Conservation (phyloP, 2,113 vertebrate species). For the Callorhinus ursinus region DNA sequence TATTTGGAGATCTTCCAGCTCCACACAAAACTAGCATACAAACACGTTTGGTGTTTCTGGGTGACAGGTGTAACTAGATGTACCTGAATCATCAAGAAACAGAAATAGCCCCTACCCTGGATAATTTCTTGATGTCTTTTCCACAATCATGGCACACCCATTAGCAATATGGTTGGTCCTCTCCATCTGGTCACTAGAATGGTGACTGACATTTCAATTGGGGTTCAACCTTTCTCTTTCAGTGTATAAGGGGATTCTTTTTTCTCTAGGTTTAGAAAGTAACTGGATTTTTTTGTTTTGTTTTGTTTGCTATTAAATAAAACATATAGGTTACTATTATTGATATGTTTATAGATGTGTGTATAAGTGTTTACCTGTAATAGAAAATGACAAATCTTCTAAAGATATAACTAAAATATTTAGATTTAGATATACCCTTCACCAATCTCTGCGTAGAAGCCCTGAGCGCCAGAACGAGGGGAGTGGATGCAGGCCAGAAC, state of each 20-base stretch:
- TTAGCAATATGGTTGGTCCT: background rate
- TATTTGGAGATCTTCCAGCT: conserved; percentile 29
- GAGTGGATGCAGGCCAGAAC: background rate
- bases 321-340: background rate
- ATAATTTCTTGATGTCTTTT: conserved; percentile 8
- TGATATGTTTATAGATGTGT: background rate
- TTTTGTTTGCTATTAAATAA: background rate
- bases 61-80: background rate
- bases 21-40: background rate
- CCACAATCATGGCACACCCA: background rate
- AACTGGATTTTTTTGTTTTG: background rate
- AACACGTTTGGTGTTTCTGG: background rate
- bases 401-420: background rate
- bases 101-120: background rate
- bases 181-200: background rate
- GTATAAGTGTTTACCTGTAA: background rate
- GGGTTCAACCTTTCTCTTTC: background rate
- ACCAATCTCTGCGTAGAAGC: background rate
- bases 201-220: background rate
- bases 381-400: background rate
- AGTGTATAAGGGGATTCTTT: background rate
- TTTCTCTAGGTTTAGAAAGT: background rate
- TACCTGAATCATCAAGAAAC: conserved; percentile 27
- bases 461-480: background rate
- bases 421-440: background rate